phyloP scores from a whole-genome alignment of 2,888 invertebrate species.

The Baronia brevicornis region DNA sequence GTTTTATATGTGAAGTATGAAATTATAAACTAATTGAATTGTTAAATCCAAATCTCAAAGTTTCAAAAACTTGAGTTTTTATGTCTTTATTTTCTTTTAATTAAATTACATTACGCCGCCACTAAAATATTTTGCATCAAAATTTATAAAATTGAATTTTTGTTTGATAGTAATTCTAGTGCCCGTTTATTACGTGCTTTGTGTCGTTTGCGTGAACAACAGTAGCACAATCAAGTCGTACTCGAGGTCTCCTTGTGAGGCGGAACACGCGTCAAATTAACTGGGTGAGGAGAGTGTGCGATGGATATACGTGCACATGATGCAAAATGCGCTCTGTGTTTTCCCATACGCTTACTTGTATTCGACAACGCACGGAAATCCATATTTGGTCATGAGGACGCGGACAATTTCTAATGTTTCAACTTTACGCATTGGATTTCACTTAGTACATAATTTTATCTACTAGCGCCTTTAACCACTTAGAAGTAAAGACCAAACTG shows the following conservation, averaged over 20 bases:
- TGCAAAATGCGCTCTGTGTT: conserved; percentile 9
- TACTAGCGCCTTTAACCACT: too few species aligned
- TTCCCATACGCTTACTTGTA: conserved; percentile 5
- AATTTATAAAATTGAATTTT: not conserved
- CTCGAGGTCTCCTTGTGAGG: conserved; percentile 8
- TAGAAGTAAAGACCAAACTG: too few species aligned
- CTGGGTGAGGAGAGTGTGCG: conserved; percentile 14
- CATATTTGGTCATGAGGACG: conserved; percentile 6
- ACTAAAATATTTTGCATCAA: too few species aligned
- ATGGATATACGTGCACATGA: conserved; percentile 8
- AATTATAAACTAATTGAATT: too few species aligned
- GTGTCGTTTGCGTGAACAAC: conserved; percentile 5
- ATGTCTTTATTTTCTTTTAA: too few species aligned
- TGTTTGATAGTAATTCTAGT: conserved; percentile 4
- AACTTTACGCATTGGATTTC: not conserved
- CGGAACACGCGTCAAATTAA: conserved; percentile 13
- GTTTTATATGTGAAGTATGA: too few species aligned
- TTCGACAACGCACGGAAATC: conserved; percentile 7
- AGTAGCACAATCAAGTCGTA: conserved; percentile 11
- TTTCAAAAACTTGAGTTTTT: too few species aligned
- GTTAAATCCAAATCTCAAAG: too few species aligned
- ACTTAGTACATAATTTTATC: not conserved
- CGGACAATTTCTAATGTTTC: conserved; percentile 2
- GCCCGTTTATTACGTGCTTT: conserved; percentile 4
- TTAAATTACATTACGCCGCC: too few species aligned